Evolutionary conservation across 2,797 vertebrate species (phyloP), one percentile per base, ranked within the genome.

Genomic region (Molossus alvarezi): DNA sequence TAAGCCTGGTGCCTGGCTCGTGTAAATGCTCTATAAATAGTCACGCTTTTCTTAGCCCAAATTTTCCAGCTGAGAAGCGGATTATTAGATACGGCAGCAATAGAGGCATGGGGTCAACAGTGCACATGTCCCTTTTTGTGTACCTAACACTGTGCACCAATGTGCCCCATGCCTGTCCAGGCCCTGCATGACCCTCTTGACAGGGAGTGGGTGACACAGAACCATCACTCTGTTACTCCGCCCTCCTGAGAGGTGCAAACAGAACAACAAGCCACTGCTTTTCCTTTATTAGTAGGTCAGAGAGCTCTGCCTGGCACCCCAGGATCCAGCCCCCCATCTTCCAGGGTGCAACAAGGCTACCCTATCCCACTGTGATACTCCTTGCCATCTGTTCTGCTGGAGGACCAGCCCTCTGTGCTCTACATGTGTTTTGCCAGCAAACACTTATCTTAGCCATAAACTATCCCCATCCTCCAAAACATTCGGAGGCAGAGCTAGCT

Each of bases 361-460:
- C 64, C 76, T 71, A 58, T 65, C 75, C 69, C 94, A 57, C 37
- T 58, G 23, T 29, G 45, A 60, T 27, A 29, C 48, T 95, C 48
- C 41, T 41, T 37, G 55, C 77, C 88, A 53, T 89, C 71, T 69
- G 14, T 62, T 73, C 62, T 9, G 15, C 83, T 21, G 2, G 55
- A 88, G 72, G 76, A 65, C 41, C 1, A 3, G 77, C 65, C 17
- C 72, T 91, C 51, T 41, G 69, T 29, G 41, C 73, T 58, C 33
- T 71, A 1, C 14, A 1, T 89, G 90, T 96, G 97, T 97, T 95
- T 93, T 91, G 57, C 95, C 94, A 95, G 94, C 85, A 97, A 96
- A 97, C 90, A 95, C 90, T 64, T 45, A 75, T 79, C 29, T 89
- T 37, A 41, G 86, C 48, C n/a, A 69, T 60, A 33, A 64, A 93